Evolutionary conservation across 2,113 vertebrate species (phyloP).

Genomic region (Ia io): DNA sequence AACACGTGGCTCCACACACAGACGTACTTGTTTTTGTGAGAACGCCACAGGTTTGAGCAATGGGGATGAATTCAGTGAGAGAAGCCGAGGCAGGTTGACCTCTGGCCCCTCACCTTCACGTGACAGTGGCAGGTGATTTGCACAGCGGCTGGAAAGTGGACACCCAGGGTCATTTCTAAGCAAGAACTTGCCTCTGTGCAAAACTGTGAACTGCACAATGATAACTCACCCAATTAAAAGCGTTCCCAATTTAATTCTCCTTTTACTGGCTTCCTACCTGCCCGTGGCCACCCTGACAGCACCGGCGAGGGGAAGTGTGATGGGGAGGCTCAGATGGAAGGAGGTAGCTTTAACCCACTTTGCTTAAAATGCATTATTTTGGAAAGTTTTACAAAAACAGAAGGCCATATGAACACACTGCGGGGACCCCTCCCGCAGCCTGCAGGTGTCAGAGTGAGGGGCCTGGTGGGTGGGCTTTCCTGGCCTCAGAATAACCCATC

Average conservation of each 20-base stretch:
- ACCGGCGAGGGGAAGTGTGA: not conserved
- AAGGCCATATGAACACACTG: not conserved
- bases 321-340: not conserved
- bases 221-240: not conserved
- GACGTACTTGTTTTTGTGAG: not conserved
- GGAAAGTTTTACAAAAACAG: not conserved
- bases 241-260: not conserved
- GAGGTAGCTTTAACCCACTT: not conserved
- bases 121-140: not conserved
- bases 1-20: not conserved
- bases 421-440: not conserved
- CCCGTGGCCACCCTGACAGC: not conserved
- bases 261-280: not conserved
- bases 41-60: not conserved
- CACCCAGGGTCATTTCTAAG: not conserved
- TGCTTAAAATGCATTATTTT: not conserved
- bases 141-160: not conserved
- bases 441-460: not conserved
- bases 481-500: not conserved
- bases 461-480: not conserved
- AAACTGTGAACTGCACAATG: not conserved
- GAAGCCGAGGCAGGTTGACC: not conserved
- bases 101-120: not conserved
- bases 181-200: not conserved
- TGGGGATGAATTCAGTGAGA: not conserved